These are phyloP conservation scores for Serripes groenlandicus DNA, from an alignment of 2,888 invertebrate species.

Conservation along the genomic window DNA sequence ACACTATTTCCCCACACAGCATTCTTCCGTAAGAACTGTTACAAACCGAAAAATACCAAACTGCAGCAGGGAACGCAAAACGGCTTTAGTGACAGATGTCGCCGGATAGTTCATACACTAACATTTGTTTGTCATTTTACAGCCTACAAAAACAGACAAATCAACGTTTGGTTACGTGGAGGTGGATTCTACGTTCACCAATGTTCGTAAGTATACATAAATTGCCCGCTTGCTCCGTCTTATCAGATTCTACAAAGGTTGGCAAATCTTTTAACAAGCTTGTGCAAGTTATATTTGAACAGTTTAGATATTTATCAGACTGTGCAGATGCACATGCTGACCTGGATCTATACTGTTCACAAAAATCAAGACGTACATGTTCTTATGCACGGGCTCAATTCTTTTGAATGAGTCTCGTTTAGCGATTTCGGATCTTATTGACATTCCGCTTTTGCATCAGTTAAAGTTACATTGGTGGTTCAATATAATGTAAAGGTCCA, in stretches of 20 bases:
- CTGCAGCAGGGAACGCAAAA: neutral
- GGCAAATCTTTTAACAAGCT: neutral
- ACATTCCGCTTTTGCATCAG: too few species aligned
- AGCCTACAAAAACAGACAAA: conserved; percentile 46
- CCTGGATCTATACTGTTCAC: neutral
- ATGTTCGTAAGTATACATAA: conserved; percentile 36
- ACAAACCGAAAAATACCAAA: neutral
- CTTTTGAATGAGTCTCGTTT: too few species aligned
- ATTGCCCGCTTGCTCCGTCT: neutral
- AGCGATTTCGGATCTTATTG: too few species aligned
- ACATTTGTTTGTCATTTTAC: neutral
- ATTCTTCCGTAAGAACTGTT: neutral
- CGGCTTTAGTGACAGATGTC: neutral
- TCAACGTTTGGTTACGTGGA: conserved; percentile 43
- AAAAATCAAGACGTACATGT: neutral
- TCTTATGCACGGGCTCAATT: neutral
- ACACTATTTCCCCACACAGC: neutral
- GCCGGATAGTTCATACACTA: too few species aligned
- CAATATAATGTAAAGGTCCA: neutral
- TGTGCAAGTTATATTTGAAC: neutral
- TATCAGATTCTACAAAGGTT: neutral
- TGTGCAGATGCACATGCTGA: neutral
- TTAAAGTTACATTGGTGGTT: neutral
- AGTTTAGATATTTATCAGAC: neutral
- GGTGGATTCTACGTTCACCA: conserved; percentile 45